These are phyloP conservation scores for Girardinichthys multiradiatus DNA, from an alignment of 2,113 vertebrate genomes.

Conservation along the genomic window DNA sequence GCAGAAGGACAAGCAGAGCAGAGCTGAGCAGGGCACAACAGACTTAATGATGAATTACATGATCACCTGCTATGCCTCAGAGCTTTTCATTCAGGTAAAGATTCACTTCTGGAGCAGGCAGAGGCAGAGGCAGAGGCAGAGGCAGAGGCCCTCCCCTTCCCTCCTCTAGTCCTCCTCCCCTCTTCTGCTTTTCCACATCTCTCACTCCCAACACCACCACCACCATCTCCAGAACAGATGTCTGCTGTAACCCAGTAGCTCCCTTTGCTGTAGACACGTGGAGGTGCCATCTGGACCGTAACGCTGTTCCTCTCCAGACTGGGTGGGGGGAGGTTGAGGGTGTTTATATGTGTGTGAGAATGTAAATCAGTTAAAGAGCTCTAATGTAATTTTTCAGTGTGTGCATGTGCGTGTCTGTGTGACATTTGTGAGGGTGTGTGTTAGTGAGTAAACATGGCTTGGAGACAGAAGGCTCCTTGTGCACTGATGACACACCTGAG, in stretches of 20 bases:
- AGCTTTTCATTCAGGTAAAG: slow-evolving; percentile 78
- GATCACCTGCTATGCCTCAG: slow-evolving; percentile 73
- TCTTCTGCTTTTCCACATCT: slow-evolving; percentile 48
- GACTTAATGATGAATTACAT: slow-evolving; percentile 75
- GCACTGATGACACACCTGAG: slow-evolving; percentile 76
- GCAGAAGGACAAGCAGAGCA: slow-evolving; percentile 35
- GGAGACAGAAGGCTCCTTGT: slow-evolving; percentile 66
- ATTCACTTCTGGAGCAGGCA: slow-evolving; percentile 69
- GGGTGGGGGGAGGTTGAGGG: slow-evolving; percentile 29
- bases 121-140: too few relatives aligned
- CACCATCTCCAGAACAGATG: slow-evolving; percentile 83
- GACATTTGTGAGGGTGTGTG: slow-evolving; percentile 38
- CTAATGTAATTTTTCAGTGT: slow-evolving; percentile 43
- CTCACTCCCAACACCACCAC: slow-evolving; percentile 70
- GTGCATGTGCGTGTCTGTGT: slow-evolving; percentile 4
- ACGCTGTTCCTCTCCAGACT: slow-evolving; percentile 78
- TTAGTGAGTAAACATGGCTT: slow-evolving; percentile 63
- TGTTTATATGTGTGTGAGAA: slow-evolving; percentile 50
- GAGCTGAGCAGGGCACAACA: slow-evolving; percentile 46
- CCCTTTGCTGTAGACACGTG: slow-evolving; percentile 84
- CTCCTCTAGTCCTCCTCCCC: slow-evolving; percentile 27
- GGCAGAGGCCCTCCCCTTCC: slow-evolving; percentile 37
- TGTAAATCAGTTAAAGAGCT: slow-evolving; percentile 64
- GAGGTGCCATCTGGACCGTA: slow-evolving; percentile 83
- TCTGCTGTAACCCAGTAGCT: slow-evolving; percentile 86